Conservation (phyloP, 2,797 vertebrate species). For the Darevskia mixta region DNA sequence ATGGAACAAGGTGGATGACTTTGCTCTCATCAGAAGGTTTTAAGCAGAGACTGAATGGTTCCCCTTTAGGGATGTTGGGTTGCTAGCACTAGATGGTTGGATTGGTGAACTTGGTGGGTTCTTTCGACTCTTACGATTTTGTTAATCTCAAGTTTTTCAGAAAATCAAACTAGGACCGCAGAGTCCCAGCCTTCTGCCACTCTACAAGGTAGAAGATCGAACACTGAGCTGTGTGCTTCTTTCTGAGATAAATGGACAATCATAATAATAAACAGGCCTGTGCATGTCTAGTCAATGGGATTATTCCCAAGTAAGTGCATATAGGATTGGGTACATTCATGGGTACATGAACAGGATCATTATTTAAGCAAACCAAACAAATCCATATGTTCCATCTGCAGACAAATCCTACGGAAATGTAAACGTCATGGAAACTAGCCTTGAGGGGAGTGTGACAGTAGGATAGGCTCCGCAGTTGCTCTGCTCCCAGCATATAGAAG, state of each 20-base stretch:
- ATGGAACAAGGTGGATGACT: neutral
- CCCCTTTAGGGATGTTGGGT: neutral
- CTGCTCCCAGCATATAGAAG: neutral
- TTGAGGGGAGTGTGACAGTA: neutral
- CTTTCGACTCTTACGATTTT: neutral
- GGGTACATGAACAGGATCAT: neutral
- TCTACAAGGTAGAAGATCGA: neutral
- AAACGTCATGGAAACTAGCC: conserved; percentile 29
- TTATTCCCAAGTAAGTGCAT: neutral
- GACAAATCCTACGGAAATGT: neutral
- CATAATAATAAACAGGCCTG: neutral
- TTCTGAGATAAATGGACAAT: neutral
- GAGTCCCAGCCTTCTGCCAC: neutral
- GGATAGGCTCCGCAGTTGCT: neutral
- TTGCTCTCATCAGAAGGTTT: neutral
- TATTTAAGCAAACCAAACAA: neutral
- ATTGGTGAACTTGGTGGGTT: too few species aligned
- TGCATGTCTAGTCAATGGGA: neutral
- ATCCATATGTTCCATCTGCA: neutral
- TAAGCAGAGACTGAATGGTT: neutral
- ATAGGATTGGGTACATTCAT: neutral
- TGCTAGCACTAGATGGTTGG: too few species aligned
- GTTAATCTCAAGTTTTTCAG: neutral
- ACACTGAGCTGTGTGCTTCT: neutral
- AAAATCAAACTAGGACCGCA: neutral